Conservation (phyloP, 2,113 vertebrate species). For the Nansenia antarctica region DNA sequence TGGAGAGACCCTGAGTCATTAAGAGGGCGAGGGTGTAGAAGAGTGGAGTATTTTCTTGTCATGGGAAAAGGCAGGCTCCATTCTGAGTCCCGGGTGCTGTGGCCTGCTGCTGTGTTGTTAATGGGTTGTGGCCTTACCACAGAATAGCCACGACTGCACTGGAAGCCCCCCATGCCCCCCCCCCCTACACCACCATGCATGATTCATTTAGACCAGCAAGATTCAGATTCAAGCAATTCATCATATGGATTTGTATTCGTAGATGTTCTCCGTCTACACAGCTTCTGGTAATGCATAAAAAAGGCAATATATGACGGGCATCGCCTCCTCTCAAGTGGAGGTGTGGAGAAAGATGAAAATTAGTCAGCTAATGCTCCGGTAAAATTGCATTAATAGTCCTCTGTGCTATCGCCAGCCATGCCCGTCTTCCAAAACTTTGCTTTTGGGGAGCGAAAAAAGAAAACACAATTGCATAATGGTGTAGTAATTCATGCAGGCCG, state of each 20-base stretch:
- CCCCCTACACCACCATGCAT: constrained; percentile 12
- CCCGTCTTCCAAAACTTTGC: constrained; percentile 67
- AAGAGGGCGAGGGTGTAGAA: not conserved
- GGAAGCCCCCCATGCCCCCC: not conserved
- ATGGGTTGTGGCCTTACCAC: constrained; percentile 17
- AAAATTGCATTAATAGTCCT: constrained; percentile 65
- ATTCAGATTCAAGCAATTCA: not conserved
- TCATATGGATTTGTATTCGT: not conserved
- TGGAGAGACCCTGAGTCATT: not conserved
- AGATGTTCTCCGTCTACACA: constrained; percentile 9
- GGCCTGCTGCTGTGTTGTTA: not conserved
- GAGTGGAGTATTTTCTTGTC: not conserved
- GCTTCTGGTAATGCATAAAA: constrained; percentile 17
- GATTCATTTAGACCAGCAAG: constrained; percentile 4
- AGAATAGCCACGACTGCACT: not conserved
- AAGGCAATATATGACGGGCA: constrained; percentile 6
- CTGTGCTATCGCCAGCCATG: constrained; percentile 58
- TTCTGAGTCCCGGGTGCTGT: constrained; percentile 22
- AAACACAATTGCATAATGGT: constrained; percentile 70
- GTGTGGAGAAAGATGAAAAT: constrained; percentile 61
- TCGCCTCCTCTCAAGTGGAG: constrained; percentile 32
- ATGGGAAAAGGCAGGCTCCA: not conserved
- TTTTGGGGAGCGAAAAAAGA: constrained; percentile 67
- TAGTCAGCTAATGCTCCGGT: constrained; percentile 51
- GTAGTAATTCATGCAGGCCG: constrained; percentile 71